Percentiles rank a stretch among this genome's conserved stretches.
Evolutionary conservation across 2,888 invertebrate species (phyloP).

Genomic region (Temnothorax rugatulus): DNA sequence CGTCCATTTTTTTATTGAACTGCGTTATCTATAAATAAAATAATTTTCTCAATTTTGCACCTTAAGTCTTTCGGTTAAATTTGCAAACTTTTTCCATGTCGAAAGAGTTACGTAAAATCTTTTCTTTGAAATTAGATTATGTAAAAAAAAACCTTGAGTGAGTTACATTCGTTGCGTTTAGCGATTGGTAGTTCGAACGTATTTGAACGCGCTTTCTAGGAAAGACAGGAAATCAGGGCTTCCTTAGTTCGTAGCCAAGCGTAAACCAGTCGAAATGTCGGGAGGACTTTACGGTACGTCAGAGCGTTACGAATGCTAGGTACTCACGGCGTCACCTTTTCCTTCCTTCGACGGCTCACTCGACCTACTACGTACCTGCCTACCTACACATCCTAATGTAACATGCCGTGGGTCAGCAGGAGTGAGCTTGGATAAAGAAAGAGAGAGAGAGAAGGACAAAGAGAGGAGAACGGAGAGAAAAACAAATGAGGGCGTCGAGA

Average conservation of each 20-base stretch:
- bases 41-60: not conserved
- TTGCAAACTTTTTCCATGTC: not conserved
- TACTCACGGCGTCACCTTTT: conserved; percentile 64
- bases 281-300: conserved; percentile 55
- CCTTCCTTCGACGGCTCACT: conserved; percentile 63
- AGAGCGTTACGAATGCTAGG: conserved; percentile 64
- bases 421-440: conserved; percentile 21
- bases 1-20: not conserved
- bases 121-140: not conserved
- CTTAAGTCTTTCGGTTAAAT: not conserved
- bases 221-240: conserved; percentile 24
- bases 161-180: not conserved
- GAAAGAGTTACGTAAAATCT: not conserved
- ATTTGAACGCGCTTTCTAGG: not conserved
- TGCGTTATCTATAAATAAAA: not conserved
- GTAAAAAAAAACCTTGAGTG: conserved; percentile 2
- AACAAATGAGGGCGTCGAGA: conserved; percentile 20
- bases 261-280: conserved; percentile 57
- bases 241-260: not conserved
- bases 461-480: not conserved
- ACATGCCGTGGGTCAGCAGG: conserved; percentile 71
- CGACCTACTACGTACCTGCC: conserved; percentile 71
- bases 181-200: not conserved
- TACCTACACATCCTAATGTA: conserved; percentile 72
- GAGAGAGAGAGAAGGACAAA: not conserved